phyloP scores from a whole-genome alignment of 1,140 invertebrate genomes.

The Geopemphigus sp. region DNA sequence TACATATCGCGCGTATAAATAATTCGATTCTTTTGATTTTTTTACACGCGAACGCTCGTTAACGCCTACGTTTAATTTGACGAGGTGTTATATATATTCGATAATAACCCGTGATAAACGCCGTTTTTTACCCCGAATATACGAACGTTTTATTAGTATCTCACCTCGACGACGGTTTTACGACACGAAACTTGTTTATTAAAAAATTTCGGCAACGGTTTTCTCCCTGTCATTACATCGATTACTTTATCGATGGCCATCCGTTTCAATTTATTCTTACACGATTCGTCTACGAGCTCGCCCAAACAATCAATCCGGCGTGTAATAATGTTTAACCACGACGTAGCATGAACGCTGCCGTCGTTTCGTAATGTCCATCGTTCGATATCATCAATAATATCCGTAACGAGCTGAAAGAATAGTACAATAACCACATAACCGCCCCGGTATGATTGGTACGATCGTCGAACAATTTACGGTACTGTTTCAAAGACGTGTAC shows the following conservation, averaged over 20 bases:
- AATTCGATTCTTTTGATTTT: neutral
- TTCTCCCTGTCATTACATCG: constrained; percentile 16
- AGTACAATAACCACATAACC: neutral
- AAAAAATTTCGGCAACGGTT: neutral
- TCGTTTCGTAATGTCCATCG: constrained; percentile 21
- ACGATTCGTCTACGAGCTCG: neutral
- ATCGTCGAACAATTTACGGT: too few relatives aligned
- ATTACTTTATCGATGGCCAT: constrained; percentile 28
- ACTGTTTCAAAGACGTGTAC: too few relatives aligned
- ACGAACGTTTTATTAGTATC: too few relatives aligned
- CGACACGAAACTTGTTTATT: neutral
- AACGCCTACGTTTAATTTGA: too few relatives aligned
- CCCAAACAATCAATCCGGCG: constrained; percentile 5
- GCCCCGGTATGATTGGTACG: too few relatives aligned
- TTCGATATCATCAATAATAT: constrained; percentile 31
- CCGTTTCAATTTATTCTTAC: constrained; percentile 1
- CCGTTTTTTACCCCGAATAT: too few relatives aligned
- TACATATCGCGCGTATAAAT: neutral
- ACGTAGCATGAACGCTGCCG: neutral
- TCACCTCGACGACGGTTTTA: constrained; percentile 16
- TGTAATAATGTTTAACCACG: constrained; percentile 20
- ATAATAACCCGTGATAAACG: too few relatives aligned
- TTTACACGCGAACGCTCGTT: neutral
- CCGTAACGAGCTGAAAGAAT: neutral
- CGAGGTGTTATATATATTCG: too few relatives aligned